These are phyloP conservation scores for Acanthosepion lycidas DNA, from an alignment of 2,888 invertebrate species.

Conservation along the genomic window DNA sequence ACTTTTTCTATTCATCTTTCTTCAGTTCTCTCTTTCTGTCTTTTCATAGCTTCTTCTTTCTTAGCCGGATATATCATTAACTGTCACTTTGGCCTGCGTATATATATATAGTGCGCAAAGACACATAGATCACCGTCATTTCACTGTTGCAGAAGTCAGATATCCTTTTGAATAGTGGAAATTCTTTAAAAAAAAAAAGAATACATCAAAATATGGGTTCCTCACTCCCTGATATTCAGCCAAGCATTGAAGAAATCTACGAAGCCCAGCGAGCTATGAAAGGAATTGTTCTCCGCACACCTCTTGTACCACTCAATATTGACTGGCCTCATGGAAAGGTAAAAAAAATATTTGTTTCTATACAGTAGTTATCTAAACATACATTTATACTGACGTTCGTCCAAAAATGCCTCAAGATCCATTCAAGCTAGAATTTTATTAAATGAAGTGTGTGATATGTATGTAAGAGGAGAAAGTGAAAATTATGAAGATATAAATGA, in stretches of 20 bases:
- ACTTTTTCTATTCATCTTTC: too few relatives aligned
- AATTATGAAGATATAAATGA: too few relatives aligned
- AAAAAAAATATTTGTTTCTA: background rate
- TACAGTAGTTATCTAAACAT: too few relatives aligned
- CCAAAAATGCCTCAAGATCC: too few relatives aligned
- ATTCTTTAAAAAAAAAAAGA: background rate
- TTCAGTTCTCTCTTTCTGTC: too few relatives aligned
- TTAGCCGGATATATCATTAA: background rate
- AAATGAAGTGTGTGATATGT: too few relatives aligned
- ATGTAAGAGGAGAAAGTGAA: too few relatives aligned
- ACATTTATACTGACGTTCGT: too few relatives aligned
- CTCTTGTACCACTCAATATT: slow-evolving; percentile 60
- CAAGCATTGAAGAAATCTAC: slow-evolving; percentile 54
- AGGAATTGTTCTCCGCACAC: slow-evolving; percentile 56
- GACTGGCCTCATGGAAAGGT: slow-evolving; percentile 50
- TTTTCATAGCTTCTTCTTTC: background rate
- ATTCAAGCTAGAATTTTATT: too few relatives aligned
- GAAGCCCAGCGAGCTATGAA: slow-evolving; percentile 58
- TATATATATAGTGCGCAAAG: background rate
- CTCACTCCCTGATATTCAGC: background rate
- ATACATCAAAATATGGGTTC: background rate
- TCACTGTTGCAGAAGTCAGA: background rate
- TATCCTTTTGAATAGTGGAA: background rate
- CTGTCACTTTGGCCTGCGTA: background rate
- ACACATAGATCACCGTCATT: background rate